Evolutionary conservation across 2,797 vertebrate species (phyloP).

Genomic region (Enteromius argenteus): DNA sequence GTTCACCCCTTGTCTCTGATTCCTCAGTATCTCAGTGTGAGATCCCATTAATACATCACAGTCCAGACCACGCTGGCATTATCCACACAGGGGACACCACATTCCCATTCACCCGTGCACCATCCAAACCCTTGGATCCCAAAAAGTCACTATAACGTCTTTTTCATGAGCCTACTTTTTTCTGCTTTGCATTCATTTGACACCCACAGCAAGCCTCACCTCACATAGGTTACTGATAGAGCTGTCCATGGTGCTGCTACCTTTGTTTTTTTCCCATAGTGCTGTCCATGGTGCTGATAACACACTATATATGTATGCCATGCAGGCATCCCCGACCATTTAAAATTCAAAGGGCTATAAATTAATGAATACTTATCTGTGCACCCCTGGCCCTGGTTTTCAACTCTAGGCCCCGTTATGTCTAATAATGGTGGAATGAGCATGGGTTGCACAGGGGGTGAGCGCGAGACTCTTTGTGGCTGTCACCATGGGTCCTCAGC

Average conservation of each 20-base stretch:
- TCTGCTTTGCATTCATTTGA: conserved; percentile 29
- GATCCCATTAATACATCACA: conserved; percentile 45
- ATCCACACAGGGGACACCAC: background rate
- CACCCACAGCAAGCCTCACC: conserved; percentile 23
- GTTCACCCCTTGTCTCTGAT: conserved; percentile 6
- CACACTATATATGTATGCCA: conserved; percentile 54
- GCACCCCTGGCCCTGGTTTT: conserved; percentile 55
- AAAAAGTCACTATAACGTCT: conserved; percentile 1
- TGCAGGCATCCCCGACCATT: conserved; percentile 32
- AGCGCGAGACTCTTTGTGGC: conserved; percentile 27
- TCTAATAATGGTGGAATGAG: conserved; percentile 53
- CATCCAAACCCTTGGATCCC: conserved; percentile 1
- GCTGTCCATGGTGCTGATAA: conserved; percentile 45
- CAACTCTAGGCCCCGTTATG: conserved; percentile 41
- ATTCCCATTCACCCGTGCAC: conserved; percentile 8
- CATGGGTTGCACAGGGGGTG: conserved; percentile 1
- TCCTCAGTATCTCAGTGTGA: conserved; percentile 29
- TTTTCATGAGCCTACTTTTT: background rate
- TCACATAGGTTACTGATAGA: conserved; percentile 21
- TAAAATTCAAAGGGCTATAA: conserved; percentile 62
- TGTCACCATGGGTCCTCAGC: conserved; percentile 35
- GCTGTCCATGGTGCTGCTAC: conserved; percentile 13
- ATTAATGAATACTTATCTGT: conserved; percentile 62
- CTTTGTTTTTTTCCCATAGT: background rate
- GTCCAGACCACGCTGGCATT: background rate